A percentile compares a stretch with the other conserved stretches of the same genome.
These are phyloP conservation scores for Acipenser ruthenus DNA, from an alignment of 2,797 vertebrate species.

Conservation along the genomic window DNA sequence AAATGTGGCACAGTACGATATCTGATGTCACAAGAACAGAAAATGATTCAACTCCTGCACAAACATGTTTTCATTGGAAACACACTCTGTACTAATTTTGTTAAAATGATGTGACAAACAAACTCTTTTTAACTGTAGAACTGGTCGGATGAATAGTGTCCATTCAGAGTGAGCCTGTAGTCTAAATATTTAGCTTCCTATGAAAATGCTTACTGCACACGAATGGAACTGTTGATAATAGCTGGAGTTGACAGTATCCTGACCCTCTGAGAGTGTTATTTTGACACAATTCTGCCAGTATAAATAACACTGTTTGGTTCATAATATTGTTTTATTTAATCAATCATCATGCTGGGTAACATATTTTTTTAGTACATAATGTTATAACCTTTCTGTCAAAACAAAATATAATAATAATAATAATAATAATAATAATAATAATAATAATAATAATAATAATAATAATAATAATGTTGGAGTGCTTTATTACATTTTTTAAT, in stretches of 20 bases:
- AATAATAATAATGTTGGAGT: no score
- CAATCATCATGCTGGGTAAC: neutral
- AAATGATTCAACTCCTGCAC: neutral
- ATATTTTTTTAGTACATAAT: neutral
- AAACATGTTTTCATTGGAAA: neutral
- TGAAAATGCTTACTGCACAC: neutral
- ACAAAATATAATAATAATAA: neutral
- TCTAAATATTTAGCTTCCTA: neutral
- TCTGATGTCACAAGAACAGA: neutral
- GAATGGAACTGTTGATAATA: neutral
- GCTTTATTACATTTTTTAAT: no score
- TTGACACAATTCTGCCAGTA: neutral
- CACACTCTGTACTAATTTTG: neutral
- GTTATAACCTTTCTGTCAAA: neutral
- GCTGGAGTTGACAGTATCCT: no score
- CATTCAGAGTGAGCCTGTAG: neutral
- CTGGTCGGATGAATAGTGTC: neutral
- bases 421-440: no score
- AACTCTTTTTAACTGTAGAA: neutral
- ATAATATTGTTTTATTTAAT: neutral
- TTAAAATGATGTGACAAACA: neutral
- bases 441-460: no score
- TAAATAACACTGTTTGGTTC: neutral
- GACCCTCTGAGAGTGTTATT: neutral
- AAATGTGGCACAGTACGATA: neutral